Evolutionary conservation across 2,113 vertebrate species (phyloP), one percentile per base, ranked within the genome.

Genomic region (Prolemur simus): DNA sequence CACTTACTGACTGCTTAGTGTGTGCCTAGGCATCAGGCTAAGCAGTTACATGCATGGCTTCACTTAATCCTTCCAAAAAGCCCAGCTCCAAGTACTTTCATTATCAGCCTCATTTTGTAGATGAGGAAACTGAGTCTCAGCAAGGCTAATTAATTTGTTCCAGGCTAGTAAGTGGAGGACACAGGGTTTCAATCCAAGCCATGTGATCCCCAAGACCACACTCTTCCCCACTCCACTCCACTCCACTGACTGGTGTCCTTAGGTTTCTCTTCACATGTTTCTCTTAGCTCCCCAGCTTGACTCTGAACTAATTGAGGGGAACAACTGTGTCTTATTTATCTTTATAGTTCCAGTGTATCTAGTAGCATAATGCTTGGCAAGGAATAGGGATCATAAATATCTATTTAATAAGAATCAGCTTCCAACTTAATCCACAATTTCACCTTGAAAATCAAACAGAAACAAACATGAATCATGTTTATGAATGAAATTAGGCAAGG

Each of bases 351-450:
- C n/a, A 63, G 34, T 60, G 85, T 93, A 71, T 27, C 94, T 74
- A 89, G 39, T 93, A 89, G 54, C 81, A 84, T 58, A 74, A 25
- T 49, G 29, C 14, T 88, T 97, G 88, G 45, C 81, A 95, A 87
- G 49, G 73, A 95, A 89, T 63, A 83, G 49, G 20, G 58, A 69
- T 85, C 64, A 95, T 78, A 95, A 87, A 95, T 96, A 92, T 94
- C 42, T 74, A 80, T 60, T 96, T 92, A 73, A 47, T 93, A 94
- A 94, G 71, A 88, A 92, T 90, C 11, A 27, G 23, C 39, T 81
- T 94, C 80, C 69, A 96, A 96, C 32, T 87, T 96, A 94, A 94
- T 81, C 69, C 69, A 95, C 29, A 94, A 87, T 92, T 97, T 96
- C 63, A 81, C 81, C 74, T 90, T 92, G 80, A 95, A 96, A 94